Percentiles rank a stretch among this genome's conserved stretches.
Evolutionary conservation across 1,140 invertebrate species (phyloP).

Genomic region (Aphaenogaster floridana): DNA sequence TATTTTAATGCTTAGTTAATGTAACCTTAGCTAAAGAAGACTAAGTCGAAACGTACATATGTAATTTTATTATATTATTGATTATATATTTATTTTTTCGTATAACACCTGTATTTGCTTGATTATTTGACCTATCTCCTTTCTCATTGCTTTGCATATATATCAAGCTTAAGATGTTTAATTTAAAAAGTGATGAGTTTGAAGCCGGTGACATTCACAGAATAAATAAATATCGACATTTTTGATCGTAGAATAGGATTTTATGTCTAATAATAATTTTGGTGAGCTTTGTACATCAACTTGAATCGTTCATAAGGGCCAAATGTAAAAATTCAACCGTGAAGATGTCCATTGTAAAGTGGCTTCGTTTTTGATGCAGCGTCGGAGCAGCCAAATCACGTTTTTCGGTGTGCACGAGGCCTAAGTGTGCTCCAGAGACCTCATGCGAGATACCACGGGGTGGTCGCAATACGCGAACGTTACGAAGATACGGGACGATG

Average conservation of each 20-base stretch:
- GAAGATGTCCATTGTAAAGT: background rate
- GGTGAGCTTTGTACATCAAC: background rate
- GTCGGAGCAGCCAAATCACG: background rate
- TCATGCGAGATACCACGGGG: constrained; percentile 80
- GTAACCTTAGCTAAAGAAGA: too few relatives aligned
- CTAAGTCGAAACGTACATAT: too few relatives aligned
- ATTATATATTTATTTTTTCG: too few relatives aligned
- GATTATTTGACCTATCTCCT: too few relatives aligned
- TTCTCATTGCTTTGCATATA: too few relatives aligned
- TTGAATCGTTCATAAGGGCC: background rate
- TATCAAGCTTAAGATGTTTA: too few relatives aligned
- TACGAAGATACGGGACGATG: constrained; percentile 78
- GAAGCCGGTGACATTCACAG: background rate
- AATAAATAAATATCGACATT: background rate
- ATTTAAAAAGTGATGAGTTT: background rate
- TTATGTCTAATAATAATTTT: background rate
- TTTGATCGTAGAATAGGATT: background rate
- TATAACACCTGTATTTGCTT: too few relatives aligned
- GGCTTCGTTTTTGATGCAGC: background rate
- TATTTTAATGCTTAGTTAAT: too few relatives aligned
- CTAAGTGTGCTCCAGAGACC: constrained; percentile 77
- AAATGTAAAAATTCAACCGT: too few relatives aligned
- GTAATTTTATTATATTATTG: too few relatives aligned
- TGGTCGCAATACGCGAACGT: constrained; percentile 81
- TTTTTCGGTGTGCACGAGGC: constrained; percentile 76